Base-by-base conservation (phyloP, 2,888 invertebrate species). In the Drosophila siamana region DNA sequence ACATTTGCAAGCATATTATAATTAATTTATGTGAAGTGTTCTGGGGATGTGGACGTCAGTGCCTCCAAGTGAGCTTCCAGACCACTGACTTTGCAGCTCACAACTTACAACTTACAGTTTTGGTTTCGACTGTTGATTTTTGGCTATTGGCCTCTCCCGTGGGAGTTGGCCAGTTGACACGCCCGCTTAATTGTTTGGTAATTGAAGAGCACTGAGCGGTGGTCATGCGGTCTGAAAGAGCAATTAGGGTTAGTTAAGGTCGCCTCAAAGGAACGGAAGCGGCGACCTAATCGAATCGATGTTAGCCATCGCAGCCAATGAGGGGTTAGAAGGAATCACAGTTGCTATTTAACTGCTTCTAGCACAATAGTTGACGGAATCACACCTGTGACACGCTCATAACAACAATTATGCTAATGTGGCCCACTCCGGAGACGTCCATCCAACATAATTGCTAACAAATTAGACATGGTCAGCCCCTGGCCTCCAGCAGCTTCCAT, bases 381-480 rank as follows among this genome's bases (percentile, higher is more conserved):
- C 76, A 60, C 74, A 74, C 76, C 76, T 74, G 73, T 64, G 69
- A 60, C 33, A 63, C 59, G 64, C 64, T 81, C 74, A 81, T 71
- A 81, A 78, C 69, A 74, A 86, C 80, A 88, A 86, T 84, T 86
- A 84, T 79, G 84, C 80, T 84, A 84, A 88, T 84, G 88, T 77
- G 51, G 66, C 74, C 72, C 86, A 67, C 69, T 72, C 70, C 70
- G 68, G 56, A 40, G 60, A 77, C 59, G 86, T 85, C 86, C 85
- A 79, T 85, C 76, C 71, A 69, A 76, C 88, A 88, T 83, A 83
- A 88, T 83, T 88, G 86, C 88, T 78, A 81, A 85, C 82, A 87
- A 82, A 82, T 87, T 82, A 82, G 85, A 85, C 88, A 81, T 82
- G 79, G 72, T 85, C 71, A 55, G 44, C 50, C 54, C 51, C 26